These are phyloP conservation scores for Asobara japonica DNA, from an alignment of 1,140 invertebrate species.

Conservation along the genomic window DNA sequence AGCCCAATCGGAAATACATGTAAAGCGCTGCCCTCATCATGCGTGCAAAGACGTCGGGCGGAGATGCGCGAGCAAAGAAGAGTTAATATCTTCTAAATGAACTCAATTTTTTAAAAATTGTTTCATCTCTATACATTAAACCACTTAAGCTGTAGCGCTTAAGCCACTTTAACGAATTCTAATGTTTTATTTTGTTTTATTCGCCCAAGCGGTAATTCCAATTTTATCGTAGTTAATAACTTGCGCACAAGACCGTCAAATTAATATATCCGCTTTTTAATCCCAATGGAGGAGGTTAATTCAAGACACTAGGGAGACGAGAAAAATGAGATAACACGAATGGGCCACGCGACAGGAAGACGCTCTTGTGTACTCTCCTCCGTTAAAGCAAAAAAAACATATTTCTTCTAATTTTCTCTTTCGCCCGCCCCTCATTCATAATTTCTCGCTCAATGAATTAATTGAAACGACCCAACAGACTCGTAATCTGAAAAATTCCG, in stretches of 20 bases:
- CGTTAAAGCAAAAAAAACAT: constrained; percentile 9
- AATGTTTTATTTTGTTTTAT: background rate
- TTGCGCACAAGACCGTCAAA: constrained; percentile 45
- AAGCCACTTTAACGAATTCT: too few relatives aligned
- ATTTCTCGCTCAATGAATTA: constrained; percentile 3
- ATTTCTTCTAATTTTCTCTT: constrained; percentile 15
- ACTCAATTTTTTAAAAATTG: too few relatives aligned
- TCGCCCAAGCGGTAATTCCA: background rate
- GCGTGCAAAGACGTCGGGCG: too few relatives aligned
- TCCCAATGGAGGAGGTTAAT: constrained; percentile 65
- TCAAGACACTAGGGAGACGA: constrained; percentile 54
- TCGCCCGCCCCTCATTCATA: background rate
- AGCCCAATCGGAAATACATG: too few relatives aligned
- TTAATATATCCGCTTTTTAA: constrained; percentile 68
- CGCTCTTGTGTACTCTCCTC: constrained; percentile 34
- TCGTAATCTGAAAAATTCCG: background rate
- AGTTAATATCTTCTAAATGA: background rate
- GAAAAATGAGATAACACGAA: constrained; percentile 55
- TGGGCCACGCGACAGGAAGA: constrained; percentile 65
- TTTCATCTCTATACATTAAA: background rate
- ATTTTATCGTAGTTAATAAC: constrained; percentile 10
- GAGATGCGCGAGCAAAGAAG: too few relatives aligned
- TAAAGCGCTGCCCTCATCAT: too few relatives aligned
- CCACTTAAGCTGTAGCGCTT: too few relatives aligned
- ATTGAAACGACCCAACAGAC: background rate